phyloP scores from a whole-genome alignment of 2,888 invertebrate genomes.

The Lissocephala sabroskyi region DNA sequence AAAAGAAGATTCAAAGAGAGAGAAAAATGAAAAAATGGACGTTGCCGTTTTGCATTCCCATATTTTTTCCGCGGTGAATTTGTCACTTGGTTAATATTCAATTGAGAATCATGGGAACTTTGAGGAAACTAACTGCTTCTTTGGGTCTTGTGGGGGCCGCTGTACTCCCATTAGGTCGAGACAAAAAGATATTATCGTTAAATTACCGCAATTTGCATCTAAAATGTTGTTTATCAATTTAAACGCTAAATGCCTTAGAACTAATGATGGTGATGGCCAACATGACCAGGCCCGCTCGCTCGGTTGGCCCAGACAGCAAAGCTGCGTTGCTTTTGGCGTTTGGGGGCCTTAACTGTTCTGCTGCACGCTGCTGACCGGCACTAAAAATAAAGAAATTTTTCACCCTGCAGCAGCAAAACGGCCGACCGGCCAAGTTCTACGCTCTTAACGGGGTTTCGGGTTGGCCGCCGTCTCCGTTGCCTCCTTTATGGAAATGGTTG shows the following conservation, averaged over 20 bases:
- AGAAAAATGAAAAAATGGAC: neutral
- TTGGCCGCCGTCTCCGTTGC: slow-evolving; percentile 22
- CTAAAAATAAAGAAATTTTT: slow-evolving; percentile 57
- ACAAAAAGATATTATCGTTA: slow-evolving; percentile 43
- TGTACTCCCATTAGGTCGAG: slow-evolving; percentile 4
- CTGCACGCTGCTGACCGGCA: slow-evolving; percentile 7
- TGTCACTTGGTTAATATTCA: slow-evolving; percentile 1
- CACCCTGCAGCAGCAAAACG: slow-evolving; percentile 35
- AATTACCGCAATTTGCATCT: slow-evolving; percentile 62
- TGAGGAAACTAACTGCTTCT: neutral
- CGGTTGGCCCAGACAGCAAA: neutral
- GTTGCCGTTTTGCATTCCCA: neutral
- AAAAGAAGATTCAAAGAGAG: slow-evolving; percentile 1
- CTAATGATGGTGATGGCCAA: slow-evolving; percentile 45
- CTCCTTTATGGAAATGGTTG: slow-evolving; percentile 12
- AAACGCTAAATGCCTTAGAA: slow-evolving; percentile 57
- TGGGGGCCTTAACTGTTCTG: slow-evolving; percentile 10
- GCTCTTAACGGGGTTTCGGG: neutral
- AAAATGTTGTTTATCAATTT: slow-evolving; percentile 61
- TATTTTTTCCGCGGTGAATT: neutral
- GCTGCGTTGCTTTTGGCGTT: too few relatives aligned
- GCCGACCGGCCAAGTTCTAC: neutral
- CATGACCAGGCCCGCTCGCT: slow-evolving; percentile 6
- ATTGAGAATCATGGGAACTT: neutral
- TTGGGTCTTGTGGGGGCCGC: neutral